These are phyloP conservation scores for Crotalus helleri DNA, from an alignment of 2,113 vertebrate species.

Conservation along the genomic window DNA sequence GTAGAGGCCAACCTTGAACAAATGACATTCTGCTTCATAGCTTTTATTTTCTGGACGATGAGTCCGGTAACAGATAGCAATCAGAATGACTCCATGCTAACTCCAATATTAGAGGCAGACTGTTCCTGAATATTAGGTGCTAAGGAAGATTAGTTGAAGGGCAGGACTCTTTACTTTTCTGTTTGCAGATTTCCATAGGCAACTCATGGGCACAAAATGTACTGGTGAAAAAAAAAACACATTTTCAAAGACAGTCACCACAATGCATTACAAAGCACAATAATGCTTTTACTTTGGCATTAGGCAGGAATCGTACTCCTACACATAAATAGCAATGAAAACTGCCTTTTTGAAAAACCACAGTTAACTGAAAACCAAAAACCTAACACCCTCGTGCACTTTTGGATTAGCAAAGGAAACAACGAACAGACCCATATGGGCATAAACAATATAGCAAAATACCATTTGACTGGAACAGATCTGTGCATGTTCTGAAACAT, in stretches of 20 bases:
- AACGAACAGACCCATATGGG: neutral
- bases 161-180: neutral
- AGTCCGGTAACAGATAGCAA: neutral
- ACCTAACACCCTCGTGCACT: neutral
- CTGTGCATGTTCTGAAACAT: fast-evolving
- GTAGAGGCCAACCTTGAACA: neutral
- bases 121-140: neutral
- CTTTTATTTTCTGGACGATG: neutral
- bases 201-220: neutral
- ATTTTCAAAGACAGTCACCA: neutral
- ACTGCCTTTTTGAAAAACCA: neutral
- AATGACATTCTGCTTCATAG: neutral
- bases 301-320: fast-evolving
- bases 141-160: neutral
- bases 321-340: neutral
- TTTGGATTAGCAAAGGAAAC: neutral
- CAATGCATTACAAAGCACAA: neutral
- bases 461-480: neutral
- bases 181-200: neutral
- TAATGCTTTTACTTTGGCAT: neutral
- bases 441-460: neutral
- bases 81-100: neutral
- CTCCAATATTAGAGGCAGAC: neutral
- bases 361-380: neutral
- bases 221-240: neutral